Evolutionary conservation across 1,140 invertebrate genomes (phyloP).

Genomic region (Drosophila neocordata): DNA sequence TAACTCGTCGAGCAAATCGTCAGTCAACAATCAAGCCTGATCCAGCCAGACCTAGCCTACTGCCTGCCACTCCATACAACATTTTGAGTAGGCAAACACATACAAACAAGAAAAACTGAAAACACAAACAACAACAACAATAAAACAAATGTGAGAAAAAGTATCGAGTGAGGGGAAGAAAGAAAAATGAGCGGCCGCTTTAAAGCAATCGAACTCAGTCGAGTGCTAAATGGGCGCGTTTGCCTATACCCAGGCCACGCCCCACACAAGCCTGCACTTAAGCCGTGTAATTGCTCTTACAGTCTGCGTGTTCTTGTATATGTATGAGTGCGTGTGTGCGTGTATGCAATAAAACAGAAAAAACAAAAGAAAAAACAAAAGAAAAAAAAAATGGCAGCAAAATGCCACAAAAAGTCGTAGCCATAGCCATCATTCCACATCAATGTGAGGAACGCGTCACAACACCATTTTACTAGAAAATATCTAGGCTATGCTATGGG

Average conservation of each 20-base stretch:
- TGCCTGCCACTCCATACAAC: background rate
- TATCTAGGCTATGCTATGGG: conserved; percentile 8
- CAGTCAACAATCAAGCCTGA: conserved; percentile 35
- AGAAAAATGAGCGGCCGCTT: conserved; percentile 28
- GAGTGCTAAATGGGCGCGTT: conserved; percentile 43
- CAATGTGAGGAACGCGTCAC: conserved; percentile 36
- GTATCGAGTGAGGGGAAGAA: background rate
- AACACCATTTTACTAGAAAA: conserved; percentile 44
- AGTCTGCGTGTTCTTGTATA: conserved; percentile 20
- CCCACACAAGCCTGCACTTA: conserved; percentile 42
- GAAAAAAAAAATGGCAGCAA: conserved; percentile 2
- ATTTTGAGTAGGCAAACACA: conserved; percentile 46
- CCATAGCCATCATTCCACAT: conserved; percentile 24
- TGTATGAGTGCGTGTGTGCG: background rate
- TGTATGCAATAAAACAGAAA: conserved; percentile 26
- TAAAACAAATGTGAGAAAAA: conserved; percentile 12
- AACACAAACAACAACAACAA: background rate
- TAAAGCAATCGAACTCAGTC: conserved; percentile 66
- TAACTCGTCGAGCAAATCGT: conserved; percentile 40
- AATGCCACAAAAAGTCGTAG: conserved; percentile 49
- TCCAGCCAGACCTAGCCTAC: background rate
- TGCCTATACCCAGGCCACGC: conserved; percentile 22
- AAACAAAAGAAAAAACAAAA: conserved; percentile 6
- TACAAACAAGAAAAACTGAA: background rate
- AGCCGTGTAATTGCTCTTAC: conserved; percentile 55